phyloP scores from a whole-genome alignment of 2,888 invertebrate genomes.

The Malachius bipustulatus region DNA sequence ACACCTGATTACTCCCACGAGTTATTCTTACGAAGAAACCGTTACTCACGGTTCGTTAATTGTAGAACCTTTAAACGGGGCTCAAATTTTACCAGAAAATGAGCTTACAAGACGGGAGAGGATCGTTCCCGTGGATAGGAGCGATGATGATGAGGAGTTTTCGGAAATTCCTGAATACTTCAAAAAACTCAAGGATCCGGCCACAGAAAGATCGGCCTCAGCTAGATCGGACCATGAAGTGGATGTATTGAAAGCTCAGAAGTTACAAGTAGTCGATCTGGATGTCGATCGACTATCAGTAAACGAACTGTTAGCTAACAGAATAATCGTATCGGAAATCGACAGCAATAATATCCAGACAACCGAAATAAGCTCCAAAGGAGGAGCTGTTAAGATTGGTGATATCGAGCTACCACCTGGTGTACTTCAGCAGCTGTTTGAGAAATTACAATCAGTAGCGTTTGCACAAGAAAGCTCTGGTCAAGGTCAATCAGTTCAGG shows the following conservation, averaged over 20 bases:
- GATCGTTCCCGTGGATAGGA: slow-evolving; percentile 27
- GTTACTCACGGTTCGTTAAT: slow-evolving; percentile 54
- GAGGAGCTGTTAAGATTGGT: slow-evolving; percentile 53
- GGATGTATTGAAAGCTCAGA: slow-evolving; percentile 43
- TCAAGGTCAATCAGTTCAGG: no score
- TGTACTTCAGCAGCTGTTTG: slow-evolving; percentile 54
- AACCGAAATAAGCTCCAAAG: slow-evolving; percentile 58
- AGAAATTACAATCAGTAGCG: slow-evolving; percentile 30
- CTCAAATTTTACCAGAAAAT: slow-evolving; percentile 26
- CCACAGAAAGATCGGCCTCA: slow-evolving; percentile 11
- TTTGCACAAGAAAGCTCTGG: no score
- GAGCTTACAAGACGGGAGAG: slow-evolving; percentile 21
- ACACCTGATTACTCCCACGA: slow-evolving; percentile 25
- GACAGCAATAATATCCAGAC: slow-evolving; percentile 63
- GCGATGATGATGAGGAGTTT: slow-evolving; percentile 27
- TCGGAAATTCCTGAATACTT: slow-evolving; percentile 32
- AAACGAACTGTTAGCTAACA: slow-evolving; percentile 65
- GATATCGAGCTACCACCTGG: slow-evolving; percentile 57
- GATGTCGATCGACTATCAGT: slow-evolving; percentile 71
- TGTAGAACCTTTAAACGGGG: slow-evolving; percentile 50
- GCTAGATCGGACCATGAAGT: slow-evolving; percentile 27
- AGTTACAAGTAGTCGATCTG: slow-evolving; percentile 59
- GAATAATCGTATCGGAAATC: slow-evolving; percentile 69
- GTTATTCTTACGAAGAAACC: slow-evolving; percentile 46
- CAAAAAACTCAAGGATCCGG: slow-evolving; percentile 24